These are phyloP conservation scores for Bombus sylvicola DNA, from an alignment of 1,140 invertebrate species.

Conservation along the genomic window DNA sequence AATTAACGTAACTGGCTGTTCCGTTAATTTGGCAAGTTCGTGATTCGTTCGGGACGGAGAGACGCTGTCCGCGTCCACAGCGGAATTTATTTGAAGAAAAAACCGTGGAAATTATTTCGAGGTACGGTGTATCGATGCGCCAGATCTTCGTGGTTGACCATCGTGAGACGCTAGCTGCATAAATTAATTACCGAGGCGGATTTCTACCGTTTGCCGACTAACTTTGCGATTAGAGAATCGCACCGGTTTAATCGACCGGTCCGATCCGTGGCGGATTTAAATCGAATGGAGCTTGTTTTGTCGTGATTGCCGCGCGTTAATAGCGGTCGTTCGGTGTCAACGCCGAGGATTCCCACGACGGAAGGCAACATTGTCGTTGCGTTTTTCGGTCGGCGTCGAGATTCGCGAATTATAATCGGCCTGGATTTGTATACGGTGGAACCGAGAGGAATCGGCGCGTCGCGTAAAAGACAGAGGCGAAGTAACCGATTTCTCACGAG, in stretches of 20 bases:
- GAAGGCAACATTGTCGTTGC: not conserved
- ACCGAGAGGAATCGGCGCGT: not conserved
- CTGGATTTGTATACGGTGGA: constrained; percentile 49
- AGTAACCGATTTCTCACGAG: constrained; percentile 57
- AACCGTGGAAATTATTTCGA: constrained; percentile 21
- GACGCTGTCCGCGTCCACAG: not conserved
- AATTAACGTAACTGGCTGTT: constrained; percentile 57
- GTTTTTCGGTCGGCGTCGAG: constrained; percentile 25
- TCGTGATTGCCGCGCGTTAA: not conserved
- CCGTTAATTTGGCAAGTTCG: constrained; percentile 51
- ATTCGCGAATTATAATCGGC: constrained; percentile 52
- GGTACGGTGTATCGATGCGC: constrained; percentile 12
- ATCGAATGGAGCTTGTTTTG: no score
- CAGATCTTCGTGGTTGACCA: constrained; percentile 18
- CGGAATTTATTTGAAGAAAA: constrained; percentile 11
- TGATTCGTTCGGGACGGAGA: no score
- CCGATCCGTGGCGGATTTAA: no score
- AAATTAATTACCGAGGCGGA: constrained; percentile 60
- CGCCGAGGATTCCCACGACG: not conserved
- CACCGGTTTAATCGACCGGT: constrained; percentile 27
- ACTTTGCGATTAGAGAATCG: constrained; percentile 39
- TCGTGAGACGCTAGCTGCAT: constrained; percentile 42
- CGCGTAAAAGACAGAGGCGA: not conserved
- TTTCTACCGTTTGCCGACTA: constrained; percentile 25
- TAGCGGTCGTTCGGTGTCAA: not conserved